Conservation (phyloP, 1,140 invertebrate species). For the Spodoptera frugiperda region DNA sequence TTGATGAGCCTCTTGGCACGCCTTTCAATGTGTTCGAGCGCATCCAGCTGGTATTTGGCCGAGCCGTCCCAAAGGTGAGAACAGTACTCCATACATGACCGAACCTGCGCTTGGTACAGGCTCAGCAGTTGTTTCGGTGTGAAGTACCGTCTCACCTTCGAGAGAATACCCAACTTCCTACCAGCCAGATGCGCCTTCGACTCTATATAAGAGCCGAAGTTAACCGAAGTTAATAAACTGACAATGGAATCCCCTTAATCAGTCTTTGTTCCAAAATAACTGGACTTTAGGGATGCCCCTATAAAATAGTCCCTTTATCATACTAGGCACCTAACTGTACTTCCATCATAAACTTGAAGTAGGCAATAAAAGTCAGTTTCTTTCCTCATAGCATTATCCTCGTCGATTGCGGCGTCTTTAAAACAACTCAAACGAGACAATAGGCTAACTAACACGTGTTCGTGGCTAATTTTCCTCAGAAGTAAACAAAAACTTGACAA, state of each 20-base stretch:
- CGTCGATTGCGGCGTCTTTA: conserved; percentile 51
- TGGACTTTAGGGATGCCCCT: conserved; percentile 8
- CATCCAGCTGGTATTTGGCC: no score
- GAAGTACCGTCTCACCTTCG: no score
- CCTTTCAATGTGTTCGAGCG: no score
- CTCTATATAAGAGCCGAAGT: no score
- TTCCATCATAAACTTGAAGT: conserved; percentile 9
- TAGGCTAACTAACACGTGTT: conserved; percentile 68
- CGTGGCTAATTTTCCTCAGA: conserved; percentile 70
- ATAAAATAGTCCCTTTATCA: conserved; percentile 8
- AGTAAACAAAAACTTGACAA: conserved; percentile 61
- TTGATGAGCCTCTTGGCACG: no score
- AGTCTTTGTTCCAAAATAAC: conserved; percentile 2
- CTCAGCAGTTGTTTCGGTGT: no score
- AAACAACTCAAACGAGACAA: conserved; percentile 59
- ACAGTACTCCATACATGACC: no score
- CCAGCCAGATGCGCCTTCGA: no score
- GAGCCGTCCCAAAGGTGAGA: no score
- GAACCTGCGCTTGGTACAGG: no score
- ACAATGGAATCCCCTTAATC: not conserved
- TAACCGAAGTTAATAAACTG: no score
- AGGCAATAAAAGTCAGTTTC: conserved; percentile 30
- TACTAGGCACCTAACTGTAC: conserved; percentile 12
- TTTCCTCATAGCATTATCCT: conserved; percentile 31
- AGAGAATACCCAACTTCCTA: no score